Evolutionary conservation across 1,140 invertebrate species (phyloP), one percentile per base, ranked within the genome.

Genomic region (Planococcus citri): DNA sequence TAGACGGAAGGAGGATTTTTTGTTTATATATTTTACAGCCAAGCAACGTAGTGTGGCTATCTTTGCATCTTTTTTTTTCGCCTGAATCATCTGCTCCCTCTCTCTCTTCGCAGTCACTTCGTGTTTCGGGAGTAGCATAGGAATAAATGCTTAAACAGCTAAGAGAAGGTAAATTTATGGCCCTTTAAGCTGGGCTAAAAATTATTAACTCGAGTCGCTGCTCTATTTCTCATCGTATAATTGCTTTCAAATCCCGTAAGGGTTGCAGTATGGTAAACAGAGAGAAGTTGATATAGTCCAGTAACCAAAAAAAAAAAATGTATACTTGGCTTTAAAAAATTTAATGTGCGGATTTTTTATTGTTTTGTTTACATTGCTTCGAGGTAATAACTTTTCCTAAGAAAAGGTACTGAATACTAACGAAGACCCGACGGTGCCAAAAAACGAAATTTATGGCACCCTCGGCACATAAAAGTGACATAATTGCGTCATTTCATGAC

Each of bases 1-100:
- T 51, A 14, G 41, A 14, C 41, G 41, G 41, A 14, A 51, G 12
- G n/a, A n/a, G n/a, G 41, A 51, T 51, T 51, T 51, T 51, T 51
- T 51, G 41, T 51, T 51, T 51, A 51, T 51, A 51, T 51, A 51
- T 51, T 51, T 51, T 51, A 51, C 41, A 51, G n/a, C n/a, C n/a
- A n/a, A n/a, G n/a, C n/a, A n/a, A n/a, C n/a, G n/a, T 17, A 17
- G 41, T 33, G 17, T 51, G 41, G 41, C 29, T 51, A 51, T 51
- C 41, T 51, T 51, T 17, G 41, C 41, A 20, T 51, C 10, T 51
- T 20, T 51, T 51, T 51, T 51, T 51, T 51, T 17, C n/a, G n/a
- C n/a, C n/a, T n/a, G n/a, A n/a, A n/a, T n/a, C n/a, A n/a, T n/a
- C n/a, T n/a, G n/a, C n/a, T n/a, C n/a, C n/a, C n/a, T n/a, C n/a